Evolutionary conservation across 2,888 invertebrate genomes (phyloP), one percentile per base, ranked within the genome.

Genomic region (Hanleya hanleyi): DNA sequence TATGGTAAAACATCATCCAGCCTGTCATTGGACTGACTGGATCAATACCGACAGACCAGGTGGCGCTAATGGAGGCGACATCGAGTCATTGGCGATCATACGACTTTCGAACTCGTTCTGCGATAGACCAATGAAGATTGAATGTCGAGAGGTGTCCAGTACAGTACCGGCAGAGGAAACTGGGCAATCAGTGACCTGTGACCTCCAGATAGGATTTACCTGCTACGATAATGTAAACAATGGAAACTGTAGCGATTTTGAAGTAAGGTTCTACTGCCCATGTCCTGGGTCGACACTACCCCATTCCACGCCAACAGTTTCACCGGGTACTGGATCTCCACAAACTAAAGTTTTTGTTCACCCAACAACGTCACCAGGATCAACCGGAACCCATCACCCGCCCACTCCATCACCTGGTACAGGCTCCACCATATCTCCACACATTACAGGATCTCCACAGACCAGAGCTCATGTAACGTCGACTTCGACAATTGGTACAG

Each of bases 121-220:
- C 66, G 67, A 47, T 15, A 72, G 70, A 32, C 80, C 81, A 5
- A 38, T 74, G 12, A 66, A 41, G 22, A 78, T 78, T 3, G 71
- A 78, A 65, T 80, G 79, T 61, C 68, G 78, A 29, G 78, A 71
- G 12, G 75, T 67, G 18, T 51, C 18, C n/a, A 67, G 67, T 22
- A 49, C 61, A 29, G 62, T 41, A 29, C 57, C 70, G 7, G 73
- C 76, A 0, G 51, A 65, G 5, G 69, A 72, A 70, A 76, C 77
- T 12, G 65, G 65, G 4, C 81, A 83, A 61, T 71, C 61, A 1
- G 47, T 68, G 35, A 69, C 70, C 15, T 84, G 84, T 65, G 77
- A 81, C 67, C 86, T 96, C 74, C 93, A 94, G 81, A 92, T 92
- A 12, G 96, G 96, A 0, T 91, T 96, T 0, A 89, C 93, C 4